Evolutionary conservation across 2,113 vertebrate species (phyloP).

Genomic region (Chionodraco myersi): DNA sequence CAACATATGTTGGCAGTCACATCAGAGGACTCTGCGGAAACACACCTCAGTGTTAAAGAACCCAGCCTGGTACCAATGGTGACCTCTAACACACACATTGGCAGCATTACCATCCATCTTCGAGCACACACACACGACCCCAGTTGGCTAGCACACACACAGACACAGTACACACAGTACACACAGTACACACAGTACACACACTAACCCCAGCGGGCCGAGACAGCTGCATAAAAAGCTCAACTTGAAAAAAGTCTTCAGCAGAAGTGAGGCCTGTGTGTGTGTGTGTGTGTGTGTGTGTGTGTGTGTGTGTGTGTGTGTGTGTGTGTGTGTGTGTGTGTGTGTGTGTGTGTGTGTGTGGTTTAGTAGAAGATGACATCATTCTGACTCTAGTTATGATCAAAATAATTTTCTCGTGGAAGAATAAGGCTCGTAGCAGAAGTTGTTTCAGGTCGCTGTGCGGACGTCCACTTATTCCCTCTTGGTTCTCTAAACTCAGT

Average conservation of each 20-base stretch:
- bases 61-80: conserved; percentile 19
- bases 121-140: neutral
- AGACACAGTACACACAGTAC: neutral
- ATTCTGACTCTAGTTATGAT: conserved; percentile 55
- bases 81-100: conserved; percentile 32
- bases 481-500: conserved; percentile 32
- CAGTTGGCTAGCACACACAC: no score
- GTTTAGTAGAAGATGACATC: conserved; percentile 59
- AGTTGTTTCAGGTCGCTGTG: conserved; percentile 28
- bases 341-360: conserved; percentile 17
- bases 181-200: neutral
- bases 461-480: conserved; percentile 3
- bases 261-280: conserved; percentile 61
- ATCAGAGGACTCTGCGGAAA: conserved; percentile 41
- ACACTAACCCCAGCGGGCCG: conserved; percentile 33
- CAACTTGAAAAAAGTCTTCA: conserved; percentile 56
- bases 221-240: conserved; percentile 66
- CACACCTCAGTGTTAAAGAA: conserved; percentile 20
- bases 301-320: conserved; percentile 15
- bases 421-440: neutral
- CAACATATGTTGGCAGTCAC: conserved; percentile 53
- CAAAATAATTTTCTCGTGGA: conserved; percentile 50
- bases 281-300: no score
- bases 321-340: conserved; percentile 28
- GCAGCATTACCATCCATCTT: neutral